Conservation (phyloP, 2,113 vertebrate genomes). For the Tiliqua scincoides region DNA sequence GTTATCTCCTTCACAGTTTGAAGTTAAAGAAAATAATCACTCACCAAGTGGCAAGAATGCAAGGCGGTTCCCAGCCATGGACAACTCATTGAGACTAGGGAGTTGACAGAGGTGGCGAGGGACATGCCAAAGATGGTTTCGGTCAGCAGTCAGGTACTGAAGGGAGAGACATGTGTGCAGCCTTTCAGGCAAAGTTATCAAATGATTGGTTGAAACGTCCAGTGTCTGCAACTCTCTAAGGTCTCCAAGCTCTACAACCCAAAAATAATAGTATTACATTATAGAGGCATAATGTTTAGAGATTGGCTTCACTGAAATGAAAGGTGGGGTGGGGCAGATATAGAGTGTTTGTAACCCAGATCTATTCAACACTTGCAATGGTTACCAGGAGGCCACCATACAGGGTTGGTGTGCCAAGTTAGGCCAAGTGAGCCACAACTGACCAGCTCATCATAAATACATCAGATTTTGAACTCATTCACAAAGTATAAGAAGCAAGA, state of each 20-base stretch:
- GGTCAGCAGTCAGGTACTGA: conserved; percentile 92
- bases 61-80: conserved; percentile 93
- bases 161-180: conserved; percentile 92
- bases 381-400: neutral
- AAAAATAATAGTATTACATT: conserved; percentile 15
- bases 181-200: conserved; percentile 86
- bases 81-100: conserved; percentile 94
- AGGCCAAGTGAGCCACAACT: neutral
- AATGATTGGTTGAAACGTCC: conserved; percentile 91
- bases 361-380: neutral
- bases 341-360: neutral
- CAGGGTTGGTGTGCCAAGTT: neutral
- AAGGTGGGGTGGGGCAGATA: no score
- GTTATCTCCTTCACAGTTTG: neutral
- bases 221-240: conserved; percentile 92
- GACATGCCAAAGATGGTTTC: conserved; percentile 86
- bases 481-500: neutral
- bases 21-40: conserved; percentile 18
- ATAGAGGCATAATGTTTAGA: rapidly evolving
- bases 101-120: conserved; percentile 94
- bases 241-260: conserved; percentile 88
- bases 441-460: neutral
- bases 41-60: conserved; percentile 89
- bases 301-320: rapidly evolving
- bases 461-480: neutral